phyloP scores from a whole-genome alignment of 2,113 vertebrate genomes.

The Cololabis saira region DNA sequence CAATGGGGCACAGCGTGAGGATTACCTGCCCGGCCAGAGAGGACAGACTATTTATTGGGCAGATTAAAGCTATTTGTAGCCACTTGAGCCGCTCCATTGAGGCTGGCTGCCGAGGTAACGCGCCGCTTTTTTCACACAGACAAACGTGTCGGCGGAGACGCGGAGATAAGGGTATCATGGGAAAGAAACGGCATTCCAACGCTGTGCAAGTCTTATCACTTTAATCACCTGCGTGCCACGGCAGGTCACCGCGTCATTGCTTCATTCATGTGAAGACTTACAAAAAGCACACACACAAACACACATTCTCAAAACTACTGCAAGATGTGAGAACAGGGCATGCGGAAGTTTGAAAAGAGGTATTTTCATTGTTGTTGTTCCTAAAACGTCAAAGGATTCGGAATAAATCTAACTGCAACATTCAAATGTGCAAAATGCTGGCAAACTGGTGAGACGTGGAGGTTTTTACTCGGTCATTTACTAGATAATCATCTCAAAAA shows the following conservation, averaged over 20 bases:
- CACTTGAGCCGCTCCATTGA: constrained; percentile 22
- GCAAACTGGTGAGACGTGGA: no score
- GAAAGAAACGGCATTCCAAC: constrained; percentile 56
- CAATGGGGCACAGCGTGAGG: constrained; percentile 24
- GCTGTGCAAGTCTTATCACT: constrained; percentile 35
- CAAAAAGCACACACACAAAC: neutral
- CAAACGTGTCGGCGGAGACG: constrained; percentile 21
- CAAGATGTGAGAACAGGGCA: constrained; percentile 16
- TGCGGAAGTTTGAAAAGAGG: constrained; percentile 63
- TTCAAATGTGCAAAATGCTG: no score
- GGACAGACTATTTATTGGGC: constrained; percentile 39
- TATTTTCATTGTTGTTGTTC: constrained; percentile 51
- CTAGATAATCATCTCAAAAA: no score
- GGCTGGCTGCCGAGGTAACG: constrained; percentile 16
- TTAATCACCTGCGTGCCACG: constrained; percentile 36
- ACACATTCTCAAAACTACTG: constrained; percentile 35
- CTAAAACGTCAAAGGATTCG: neutral
- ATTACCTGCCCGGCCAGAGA: constrained; percentile 35
- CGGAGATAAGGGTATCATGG: constrained; percentile 35
- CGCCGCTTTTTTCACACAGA: constrained; percentile 3
- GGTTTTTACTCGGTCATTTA: no score
- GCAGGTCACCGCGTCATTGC: constrained; percentile 44
- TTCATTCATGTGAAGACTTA: constrained; percentile 17
- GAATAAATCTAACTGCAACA: neutral
- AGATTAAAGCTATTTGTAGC: constrained; percentile 58